These are phyloP conservation scores for Drosophila pallidifrons DNA, from an alignment of 1,140 invertebrate genomes.

Conservation along the genomic window DNA sequence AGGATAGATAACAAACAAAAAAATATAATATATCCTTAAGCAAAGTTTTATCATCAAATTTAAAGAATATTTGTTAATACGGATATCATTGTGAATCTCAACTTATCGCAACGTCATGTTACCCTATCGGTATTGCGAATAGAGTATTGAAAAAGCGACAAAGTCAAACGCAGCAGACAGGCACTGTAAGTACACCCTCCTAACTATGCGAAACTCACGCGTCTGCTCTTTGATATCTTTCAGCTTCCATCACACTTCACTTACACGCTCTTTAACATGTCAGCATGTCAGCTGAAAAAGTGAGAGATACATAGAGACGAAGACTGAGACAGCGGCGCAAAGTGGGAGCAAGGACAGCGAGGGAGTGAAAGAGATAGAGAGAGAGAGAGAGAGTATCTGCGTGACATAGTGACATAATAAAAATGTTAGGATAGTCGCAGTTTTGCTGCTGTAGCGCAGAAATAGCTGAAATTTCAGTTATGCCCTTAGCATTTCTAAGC, in stretches of 20 bases:
- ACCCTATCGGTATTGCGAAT: background rate
- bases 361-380: slow-evolving; percentile 16
- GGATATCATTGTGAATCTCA: too few relatives aligned
- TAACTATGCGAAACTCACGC: slow-evolving; percentile 39
- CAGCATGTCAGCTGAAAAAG: slow-evolving; percentile 62
- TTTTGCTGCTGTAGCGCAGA: slow-evolving; percentile 1
- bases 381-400: slow-evolving; percentile 6
- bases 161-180: slow-evolving; percentile 44
- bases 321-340: background rate
- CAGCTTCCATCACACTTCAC: slow-evolving; percentile 81
- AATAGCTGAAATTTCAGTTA: slow-evolving; percentile 15
- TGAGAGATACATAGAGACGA: background rate
- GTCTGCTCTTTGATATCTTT: slow-evolving; percentile 50
- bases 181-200: slow-evolving; percentile 27
- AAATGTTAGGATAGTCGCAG: slow-evolving; percentile 69
- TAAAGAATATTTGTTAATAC: too few relatives aligned
- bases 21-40: background rate
- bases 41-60: background rate
- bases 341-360: slow-evolving; percentile 9
- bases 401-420: slow-evolving; percentile 82
- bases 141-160: slow-evolving; percentile 19
- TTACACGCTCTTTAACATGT: slow-evolving; percentile 82
- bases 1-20: background rate
- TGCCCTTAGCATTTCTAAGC: slow-evolving; percentile 17
- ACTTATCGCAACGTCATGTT: too few relatives aligned